phyloP scores from a whole-genome alignment of 2,113 vertebrate genomes.

The Tragelaphus scriptus region DNA sequence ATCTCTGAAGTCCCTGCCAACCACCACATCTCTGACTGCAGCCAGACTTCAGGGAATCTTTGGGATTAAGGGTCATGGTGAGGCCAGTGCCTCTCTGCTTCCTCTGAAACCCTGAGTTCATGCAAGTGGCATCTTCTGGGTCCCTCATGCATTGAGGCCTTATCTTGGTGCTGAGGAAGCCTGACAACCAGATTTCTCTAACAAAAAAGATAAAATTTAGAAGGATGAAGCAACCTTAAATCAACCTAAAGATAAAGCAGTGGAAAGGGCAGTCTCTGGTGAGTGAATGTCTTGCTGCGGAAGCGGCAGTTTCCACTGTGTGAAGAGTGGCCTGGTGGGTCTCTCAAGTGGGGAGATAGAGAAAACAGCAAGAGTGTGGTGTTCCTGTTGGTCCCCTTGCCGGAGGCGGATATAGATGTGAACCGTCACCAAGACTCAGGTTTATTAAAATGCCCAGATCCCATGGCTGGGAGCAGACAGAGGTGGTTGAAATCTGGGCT shows the following conservation, averaged over 20 bases:
- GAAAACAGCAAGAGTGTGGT: background rate
- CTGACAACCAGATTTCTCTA: background rate
- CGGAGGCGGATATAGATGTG: background rate
- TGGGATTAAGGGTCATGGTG: background rate
- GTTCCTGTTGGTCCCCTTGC: background rate
- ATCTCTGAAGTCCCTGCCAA: background rate
- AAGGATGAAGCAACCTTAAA: background rate
- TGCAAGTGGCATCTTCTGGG: accelerated
- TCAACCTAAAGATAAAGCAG: background rate
- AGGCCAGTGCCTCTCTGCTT: background rate
- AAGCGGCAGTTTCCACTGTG: background rate
- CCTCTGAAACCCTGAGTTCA: background rate
- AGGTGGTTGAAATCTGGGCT: background rate
- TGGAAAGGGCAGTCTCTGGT: background rate
- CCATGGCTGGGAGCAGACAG: background rate
- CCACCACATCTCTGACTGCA: background rate
- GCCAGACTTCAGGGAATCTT: background rate
- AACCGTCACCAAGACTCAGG: background rate
- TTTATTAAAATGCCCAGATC: background rate
- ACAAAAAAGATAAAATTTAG: background rate
- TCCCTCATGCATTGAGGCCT: background rate
- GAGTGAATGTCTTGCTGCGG: background rate
- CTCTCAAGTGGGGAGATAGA: background rate
- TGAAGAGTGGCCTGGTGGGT: background rate
- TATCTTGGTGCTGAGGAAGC: background rate